These are phyloP conservation scores for Antennarius striatus DNA, from an alignment of 2,113 vertebrate species.

Conservation along the genomic window DNA sequence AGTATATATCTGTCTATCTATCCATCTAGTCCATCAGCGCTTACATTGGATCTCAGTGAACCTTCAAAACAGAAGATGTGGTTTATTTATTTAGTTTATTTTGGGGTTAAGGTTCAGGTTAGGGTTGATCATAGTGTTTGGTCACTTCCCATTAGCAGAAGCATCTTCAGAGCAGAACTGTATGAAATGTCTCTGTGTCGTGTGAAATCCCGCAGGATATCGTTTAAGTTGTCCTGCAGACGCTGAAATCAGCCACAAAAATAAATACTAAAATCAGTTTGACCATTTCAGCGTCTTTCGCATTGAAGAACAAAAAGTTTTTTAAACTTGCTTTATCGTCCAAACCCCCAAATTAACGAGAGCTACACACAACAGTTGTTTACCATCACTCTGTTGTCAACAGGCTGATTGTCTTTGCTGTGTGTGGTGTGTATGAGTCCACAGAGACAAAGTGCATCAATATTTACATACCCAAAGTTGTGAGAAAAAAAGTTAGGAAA, in stretches of 20 bases:
- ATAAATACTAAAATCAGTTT: too few species aligned
- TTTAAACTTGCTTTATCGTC: constrained; percentile 1
- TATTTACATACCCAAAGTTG: background rate
- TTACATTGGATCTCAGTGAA: too few species aligned
- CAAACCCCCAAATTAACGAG: background rate
- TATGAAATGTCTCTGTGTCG: constrained; percentile 8
- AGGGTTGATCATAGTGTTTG: constrained; percentile 17
- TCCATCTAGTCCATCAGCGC: too few species aligned
- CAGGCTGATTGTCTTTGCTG: constrained; percentile 4
- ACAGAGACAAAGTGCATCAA: too few species aligned
- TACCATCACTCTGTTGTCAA: background rate
- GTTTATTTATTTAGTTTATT: too few species aligned
- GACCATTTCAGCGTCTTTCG: too few species aligned
- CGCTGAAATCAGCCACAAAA: too few species aligned
- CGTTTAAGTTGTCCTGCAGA: background rate
- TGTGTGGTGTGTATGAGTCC: background rate
- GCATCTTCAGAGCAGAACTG: background rate
- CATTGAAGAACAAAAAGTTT: too few species aligned
- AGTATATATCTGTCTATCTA: too few species aligned
- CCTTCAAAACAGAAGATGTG: too few species aligned
- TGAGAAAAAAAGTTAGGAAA: background rate
- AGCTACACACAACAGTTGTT: constrained; percentile 11
- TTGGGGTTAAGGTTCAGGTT: too few species aligned
- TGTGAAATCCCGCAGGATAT: background rate
- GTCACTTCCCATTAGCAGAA: constrained; percentile 15